Conservation (phyloP, 2,797 vertebrate species). For the Squalus acanthias region DNA sequence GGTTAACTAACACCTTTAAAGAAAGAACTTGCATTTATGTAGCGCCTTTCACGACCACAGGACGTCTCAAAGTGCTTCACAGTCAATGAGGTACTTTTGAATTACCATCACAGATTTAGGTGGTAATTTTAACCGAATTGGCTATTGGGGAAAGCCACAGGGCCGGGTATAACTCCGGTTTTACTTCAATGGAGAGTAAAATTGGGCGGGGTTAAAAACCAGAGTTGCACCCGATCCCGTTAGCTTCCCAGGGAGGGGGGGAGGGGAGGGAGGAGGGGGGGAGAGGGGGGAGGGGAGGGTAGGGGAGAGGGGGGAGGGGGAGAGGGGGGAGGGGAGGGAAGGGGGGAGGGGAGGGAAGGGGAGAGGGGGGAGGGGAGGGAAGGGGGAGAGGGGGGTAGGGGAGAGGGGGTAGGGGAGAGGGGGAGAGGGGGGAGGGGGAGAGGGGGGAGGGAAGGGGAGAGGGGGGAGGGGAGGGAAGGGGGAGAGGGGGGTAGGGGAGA, state of each 20-base stretch:
- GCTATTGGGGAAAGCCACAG: background rate
- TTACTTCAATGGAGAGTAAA: background rate
- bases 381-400: no score
- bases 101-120: background rate
- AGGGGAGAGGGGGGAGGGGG: no score
- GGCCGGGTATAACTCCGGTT: background rate
- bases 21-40: background rate
- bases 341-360: background rate
- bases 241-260: background rate
- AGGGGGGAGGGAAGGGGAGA: no score
- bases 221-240: background rate
- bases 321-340: no score
- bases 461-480: no score
- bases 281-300: background rate
- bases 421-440: no score
- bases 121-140: background rate
- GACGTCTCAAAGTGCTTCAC: background rate
- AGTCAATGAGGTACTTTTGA: background rate
- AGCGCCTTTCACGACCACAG: background rate
- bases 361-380: no score
- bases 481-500: no score
- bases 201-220: background rate
- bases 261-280: background rate
- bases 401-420: no score
- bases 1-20: background rate